phyloP scores from a whole-genome alignment of 2,888 invertebrate genomes.

The Sphaerophoria taeniata region DNA sequence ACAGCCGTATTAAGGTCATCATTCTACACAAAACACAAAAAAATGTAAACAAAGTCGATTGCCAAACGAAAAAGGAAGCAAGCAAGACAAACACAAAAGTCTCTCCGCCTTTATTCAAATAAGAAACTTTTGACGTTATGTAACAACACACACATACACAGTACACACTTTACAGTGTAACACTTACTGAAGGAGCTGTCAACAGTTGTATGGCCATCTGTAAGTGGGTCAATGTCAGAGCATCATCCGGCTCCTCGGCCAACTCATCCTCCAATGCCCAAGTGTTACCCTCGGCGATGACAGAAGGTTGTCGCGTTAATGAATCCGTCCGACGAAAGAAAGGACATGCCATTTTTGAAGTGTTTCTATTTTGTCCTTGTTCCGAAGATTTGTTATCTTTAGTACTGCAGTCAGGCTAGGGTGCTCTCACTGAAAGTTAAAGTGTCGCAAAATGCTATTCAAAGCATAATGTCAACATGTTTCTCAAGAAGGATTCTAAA shows the following conservation, averaged over 20 bases:
- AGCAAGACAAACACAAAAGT: neutral
- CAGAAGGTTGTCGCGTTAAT: slow-evolving; percentile 81
- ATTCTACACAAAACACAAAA: slow-evolving; percentile 82
- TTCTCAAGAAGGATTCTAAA: neutral
- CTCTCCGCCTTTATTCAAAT: neutral
- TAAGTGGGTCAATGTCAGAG: slow-evolving; percentile 87
- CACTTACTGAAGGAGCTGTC: slow-evolving; percentile 91
- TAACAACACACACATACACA: neutral
- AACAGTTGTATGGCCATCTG: slow-evolving; percentile 91
- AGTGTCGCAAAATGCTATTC: neutral
- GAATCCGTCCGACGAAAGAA: slow-evolving; percentile 81
- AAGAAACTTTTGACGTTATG: slow-evolving; percentile 18
- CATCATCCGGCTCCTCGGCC: slow-evolving; percentile 81
- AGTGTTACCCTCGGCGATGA: slow-evolving; percentile 78
- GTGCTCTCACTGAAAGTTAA: neutral
- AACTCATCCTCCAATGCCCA: slow-evolving; percentile 82
- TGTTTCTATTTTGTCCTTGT: slow-evolving; percentile 32
- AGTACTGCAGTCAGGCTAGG: neutral
- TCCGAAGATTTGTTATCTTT: slow-evolving; percentile 23
- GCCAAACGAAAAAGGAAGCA: neutral
- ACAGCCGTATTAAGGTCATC: slow-evolving; percentile 88
- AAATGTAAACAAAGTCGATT: slow-evolving; percentile 56
- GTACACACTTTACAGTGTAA: no score
- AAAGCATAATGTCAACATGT: slow-evolving; percentile 13
- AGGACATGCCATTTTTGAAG: slow-evolving; percentile 81